Conservation (phyloP, 2,888 invertebrate species). For the Tipula lateralis region DNA sequence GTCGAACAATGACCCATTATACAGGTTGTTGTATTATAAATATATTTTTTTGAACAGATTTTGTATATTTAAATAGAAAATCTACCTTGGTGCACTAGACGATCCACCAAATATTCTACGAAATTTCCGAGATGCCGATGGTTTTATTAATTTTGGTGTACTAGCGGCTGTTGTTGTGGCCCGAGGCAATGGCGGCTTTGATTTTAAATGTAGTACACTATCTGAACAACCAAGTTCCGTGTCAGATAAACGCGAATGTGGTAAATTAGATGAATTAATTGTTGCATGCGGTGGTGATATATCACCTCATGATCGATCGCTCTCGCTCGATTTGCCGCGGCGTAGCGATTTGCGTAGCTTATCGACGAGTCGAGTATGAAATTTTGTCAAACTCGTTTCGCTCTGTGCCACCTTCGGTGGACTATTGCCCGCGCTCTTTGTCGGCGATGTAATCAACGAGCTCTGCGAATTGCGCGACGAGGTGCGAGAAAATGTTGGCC, state of each 20-base stretch:
- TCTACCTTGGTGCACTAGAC: slow-evolving; percentile 31
- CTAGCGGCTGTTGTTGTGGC: slow-evolving; percentile 3
- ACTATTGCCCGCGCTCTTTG: slow-evolving; percentile 56
- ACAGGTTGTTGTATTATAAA: not conserved
- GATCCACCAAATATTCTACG: slow-evolving; percentile 12
- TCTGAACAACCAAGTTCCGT: slow-evolving; percentile 29
- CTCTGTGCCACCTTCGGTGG: slow-evolving; percentile 51
- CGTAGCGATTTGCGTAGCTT: slow-evolving; percentile 62
- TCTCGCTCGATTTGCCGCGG: slow-evolving; percentile 24
- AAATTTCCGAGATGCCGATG: not conserved
- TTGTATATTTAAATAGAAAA: not conserved
- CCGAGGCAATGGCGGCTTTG: slow-evolving; percentile 28
- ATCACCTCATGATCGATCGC: slow-evolving; percentile 13
- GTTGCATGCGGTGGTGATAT: not conserved
- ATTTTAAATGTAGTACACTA: slow-evolving; percentile 30
- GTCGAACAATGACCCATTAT: not conserved
- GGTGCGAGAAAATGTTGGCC: slow-evolving; percentile 57
- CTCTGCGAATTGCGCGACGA: slow-evolving; percentile 59
- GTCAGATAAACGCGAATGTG: slow-evolving; percentile 8
- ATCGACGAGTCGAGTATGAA: slow-evolving; percentile 66
- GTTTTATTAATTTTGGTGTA: slow-evolving; percentile 20
- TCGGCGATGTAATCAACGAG: slow-evolving; percentile 58
- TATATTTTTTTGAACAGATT: not conserved
- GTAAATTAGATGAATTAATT: not conserved
- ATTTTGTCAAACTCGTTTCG: slow-evolving; percentile 63